Evolutionary conservation across 2,888 invertebrate genomes (phyloP).

Genomic region (Odontothrips loti): DNA sequence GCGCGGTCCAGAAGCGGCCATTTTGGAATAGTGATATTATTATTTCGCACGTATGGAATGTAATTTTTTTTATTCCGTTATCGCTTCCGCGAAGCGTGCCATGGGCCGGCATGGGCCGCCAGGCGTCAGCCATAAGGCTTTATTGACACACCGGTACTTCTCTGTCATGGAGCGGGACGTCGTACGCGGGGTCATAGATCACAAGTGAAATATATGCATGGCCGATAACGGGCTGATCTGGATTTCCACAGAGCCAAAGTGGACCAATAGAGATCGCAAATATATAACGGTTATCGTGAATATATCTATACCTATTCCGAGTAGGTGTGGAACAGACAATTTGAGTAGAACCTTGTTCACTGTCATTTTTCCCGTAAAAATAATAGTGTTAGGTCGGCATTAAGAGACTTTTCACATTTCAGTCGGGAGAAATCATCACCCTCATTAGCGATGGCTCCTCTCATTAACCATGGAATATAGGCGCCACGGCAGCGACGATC

Average conservation of each 20-base stretch:
- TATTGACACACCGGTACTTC: background rate
- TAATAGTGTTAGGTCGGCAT: too few relatives aligned
- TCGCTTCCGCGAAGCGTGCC: background rate
- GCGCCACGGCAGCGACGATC: background rate
- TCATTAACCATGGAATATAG: background rate
- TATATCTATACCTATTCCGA: too few relatives aligned
- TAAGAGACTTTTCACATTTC: too few relatives aligned
- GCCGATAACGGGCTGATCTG: too few relatives aligned
- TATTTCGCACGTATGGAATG: background rate
- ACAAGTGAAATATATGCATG: background rate
- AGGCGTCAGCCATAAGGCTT: background rate
- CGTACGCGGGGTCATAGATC: background rate
- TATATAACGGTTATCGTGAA: too few relatives aligned
- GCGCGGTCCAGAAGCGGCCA: background rate
- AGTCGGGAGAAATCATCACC: background rate
- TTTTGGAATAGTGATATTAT: slow-evolving; percentile 20
- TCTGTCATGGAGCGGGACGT: background rate
- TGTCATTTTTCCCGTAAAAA: too few relatives aligned
- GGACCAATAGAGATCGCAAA: too few relatives aligned
- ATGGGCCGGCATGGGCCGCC: background rate
- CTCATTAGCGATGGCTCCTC: background rate
- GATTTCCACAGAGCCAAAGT: too few relatives aligned
- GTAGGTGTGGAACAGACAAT: too few relatives aligned
- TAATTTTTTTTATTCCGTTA: background rate
- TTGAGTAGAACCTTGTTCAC: too few relatives aligned